Evolutionary conservation across 1,140 invertebrate species (phyloP).

Genomic region (Apis laboriosa): DNA sequence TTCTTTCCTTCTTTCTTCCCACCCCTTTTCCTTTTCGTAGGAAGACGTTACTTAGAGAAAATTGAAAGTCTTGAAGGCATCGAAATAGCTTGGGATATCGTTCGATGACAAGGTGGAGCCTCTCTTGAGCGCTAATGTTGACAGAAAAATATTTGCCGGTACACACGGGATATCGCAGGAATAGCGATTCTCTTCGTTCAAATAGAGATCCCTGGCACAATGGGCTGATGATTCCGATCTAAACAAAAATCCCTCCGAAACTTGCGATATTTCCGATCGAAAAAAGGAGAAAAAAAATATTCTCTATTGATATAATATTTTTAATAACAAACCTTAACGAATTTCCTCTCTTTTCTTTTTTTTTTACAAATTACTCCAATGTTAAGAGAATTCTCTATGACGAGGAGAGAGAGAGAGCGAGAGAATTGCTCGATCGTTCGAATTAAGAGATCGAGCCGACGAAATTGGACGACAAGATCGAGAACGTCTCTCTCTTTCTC

Average conservation of each 20-base stretch:
- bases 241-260: not conserved
- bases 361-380: too few species aligned
- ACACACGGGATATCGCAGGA: constrained; percentile 18
- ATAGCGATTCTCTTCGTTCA: constrained; percentile 10
- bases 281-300: too few species aligned
- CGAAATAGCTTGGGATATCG: not conserved
- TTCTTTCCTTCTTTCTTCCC: not conserved
- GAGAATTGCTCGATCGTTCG: too few species aligned
- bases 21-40: not conserved
- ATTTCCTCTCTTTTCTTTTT: too few species aligned
- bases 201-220: constrained; percentile 6
- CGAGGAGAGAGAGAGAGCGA: too few species aligned
- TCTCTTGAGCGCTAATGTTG: constrained; percentile 18
- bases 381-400: too few species aligned
- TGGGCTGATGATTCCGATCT: not conserved
- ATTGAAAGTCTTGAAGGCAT: constrained; percentile 1
- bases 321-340: too few species aligned
- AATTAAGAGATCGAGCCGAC: not conserved
- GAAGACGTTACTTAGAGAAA: not conserved
- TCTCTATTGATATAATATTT: too few species aligned
- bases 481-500: not conserved
- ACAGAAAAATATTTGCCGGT: constrained; percentile 26
- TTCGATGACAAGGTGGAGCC: constrained; percentile 8
- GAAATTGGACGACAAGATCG: too few species aligned
- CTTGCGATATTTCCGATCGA: not conserved